Evolutionary conservation across 2,888 invertebrate genomes (phyloP), one percentile per base, ranked within the genome.

Genomic region (Agonopterix alstromeriana): DNA sequence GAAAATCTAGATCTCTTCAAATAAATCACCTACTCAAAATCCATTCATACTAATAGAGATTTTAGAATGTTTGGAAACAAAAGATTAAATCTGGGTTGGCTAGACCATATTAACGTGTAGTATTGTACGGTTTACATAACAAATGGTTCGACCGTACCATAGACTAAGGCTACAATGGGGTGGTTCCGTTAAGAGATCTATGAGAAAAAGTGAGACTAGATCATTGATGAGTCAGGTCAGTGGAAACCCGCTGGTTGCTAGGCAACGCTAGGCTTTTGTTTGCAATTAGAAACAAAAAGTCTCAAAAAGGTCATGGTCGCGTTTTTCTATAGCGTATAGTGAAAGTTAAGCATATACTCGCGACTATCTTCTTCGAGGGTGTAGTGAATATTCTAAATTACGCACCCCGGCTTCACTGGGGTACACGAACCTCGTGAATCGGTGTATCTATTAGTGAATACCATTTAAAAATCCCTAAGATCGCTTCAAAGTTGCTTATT

Each of bases 101-200:
- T 53, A 60, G 70, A 66, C 73, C 64, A 67, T 65, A 73, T 76
- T 73, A 70, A 60, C 67, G 60, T 68, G 63, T 58, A 51, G 63
- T 67, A 73, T 81, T 77, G 75, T 79, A 65, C 60, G 60, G 70
- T 81, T 81, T 77, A 77, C 72, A 76, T 78, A 78, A 81, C 77
- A 80, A 81, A 79, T 74, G 70, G 63, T 58, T 56, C 55, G 63
- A 73, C 60, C 71, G 63, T 63, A 58, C 61, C 57, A 56, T 63
- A 63, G 59, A 57, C 48, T 53, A 63, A 58, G 56, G 57, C 48
- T 43, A 44, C 53, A 76, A 72, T 77, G 77, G 65, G 55, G 55
- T 58, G 57, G 59, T 58, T 63, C 71, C 74, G 76, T 78, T 75
- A 76, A 66, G 47, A 65, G 58, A 65, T 69, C 63, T 69, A 66